A percentile compares a stretch with the other conserved stretches of the same genome.
Conservation (phyloP, 2,113 vertebrate genomes). For the Antechinus stuartii region DNA sequence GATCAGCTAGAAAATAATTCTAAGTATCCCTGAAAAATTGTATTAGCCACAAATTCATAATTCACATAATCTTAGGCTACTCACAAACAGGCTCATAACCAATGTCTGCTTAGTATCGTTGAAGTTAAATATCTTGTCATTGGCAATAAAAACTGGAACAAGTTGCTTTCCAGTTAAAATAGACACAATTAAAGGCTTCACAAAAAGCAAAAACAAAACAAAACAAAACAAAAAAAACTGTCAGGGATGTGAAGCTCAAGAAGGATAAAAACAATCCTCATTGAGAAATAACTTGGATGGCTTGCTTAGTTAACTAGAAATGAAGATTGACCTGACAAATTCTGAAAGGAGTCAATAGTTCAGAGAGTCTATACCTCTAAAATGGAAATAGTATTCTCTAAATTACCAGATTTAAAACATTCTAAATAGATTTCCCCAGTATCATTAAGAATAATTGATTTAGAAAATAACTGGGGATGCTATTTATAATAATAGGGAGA, state of each 20-base stretch:
- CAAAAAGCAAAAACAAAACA: background rate
- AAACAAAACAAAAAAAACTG: background rate
- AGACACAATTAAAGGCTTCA: conserved; percentile 8
- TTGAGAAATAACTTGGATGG: background rate
- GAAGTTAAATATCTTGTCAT: conserved; percentile 57
- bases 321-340: conserved; percentile 67
- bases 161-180: conserved; percentile 66
- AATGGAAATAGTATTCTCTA: conserved; percentile 62
- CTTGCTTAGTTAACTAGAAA: conserved; percentile 22
- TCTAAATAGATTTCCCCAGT: background rate
- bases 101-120: conserved; percentile 42
- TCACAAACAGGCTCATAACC: conserved; percentile 4
- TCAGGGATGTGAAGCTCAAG: background rate
- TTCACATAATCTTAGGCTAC: conserved; percentile 21
- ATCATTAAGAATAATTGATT: background rate
- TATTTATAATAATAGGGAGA: background rate
- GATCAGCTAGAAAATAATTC: conserved; percentile 60
- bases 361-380: background rate
- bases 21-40: background rate
- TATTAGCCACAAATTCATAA: conserved; percentile 28
- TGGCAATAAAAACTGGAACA: conserved; percentile 67
- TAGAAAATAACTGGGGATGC: background rate
- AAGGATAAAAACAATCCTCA: background rate
- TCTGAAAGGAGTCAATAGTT: conserved; percentile 46
- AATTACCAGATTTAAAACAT: conserved; percentile 73